Evolutionary conservation across 2,113 vertebrate genomes (phyloP), one percentile per base, ranked within the genome.

Genomic region (Elaphurus davidianus): DNA sequence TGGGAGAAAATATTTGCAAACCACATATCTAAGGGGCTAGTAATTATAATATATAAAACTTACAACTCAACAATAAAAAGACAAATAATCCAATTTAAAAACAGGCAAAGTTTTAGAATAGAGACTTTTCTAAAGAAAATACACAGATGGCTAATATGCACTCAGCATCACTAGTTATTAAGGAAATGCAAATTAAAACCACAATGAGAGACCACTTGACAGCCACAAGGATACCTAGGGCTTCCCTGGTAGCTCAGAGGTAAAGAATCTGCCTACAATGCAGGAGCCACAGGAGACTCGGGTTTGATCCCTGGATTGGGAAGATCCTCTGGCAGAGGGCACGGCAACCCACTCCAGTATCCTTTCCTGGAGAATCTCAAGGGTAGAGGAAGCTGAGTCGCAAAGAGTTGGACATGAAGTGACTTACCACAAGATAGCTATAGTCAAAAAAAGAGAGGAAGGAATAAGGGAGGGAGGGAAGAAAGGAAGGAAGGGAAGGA

Each of bases 11-110:
- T 85, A 90, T 40, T 81, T 64, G 52, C 45, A 94, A 64, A 82
- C 59, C 28, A 79, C 21, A 25, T 33, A 52, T 45, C 19, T 71
- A 43, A 47, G 27, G 47, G 21, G 59, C 71, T 88, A 81, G 54
- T 25, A 87, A 90, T 55, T 57, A 62, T 55, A 33, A 36, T 13
- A 86, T 15, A 47, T 90, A 64, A 86, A 88, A 89, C 45, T 82
- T 92, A 64, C 27, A 83, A 57, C 6, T 55, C 50, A 94, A 89
- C 30, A 87, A 93, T 91, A 92, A 96, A 96, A 90, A 91, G 52
- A 71, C 8, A 92, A 91, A 83, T 43, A 76, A 90, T 45, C 23
- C 23, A 92, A 67, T 89, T 82, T 50, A 59, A 90, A 95, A 90
- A 88, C 9, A 67, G 36, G 27, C 45, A 45, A 88, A 47, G 7